These are phyloP conservation scores for Drosophila pseudotakahashii DNA, from an alignment of 2,888 invertebrate genomes.

Conservation along the genomic window DNA sequence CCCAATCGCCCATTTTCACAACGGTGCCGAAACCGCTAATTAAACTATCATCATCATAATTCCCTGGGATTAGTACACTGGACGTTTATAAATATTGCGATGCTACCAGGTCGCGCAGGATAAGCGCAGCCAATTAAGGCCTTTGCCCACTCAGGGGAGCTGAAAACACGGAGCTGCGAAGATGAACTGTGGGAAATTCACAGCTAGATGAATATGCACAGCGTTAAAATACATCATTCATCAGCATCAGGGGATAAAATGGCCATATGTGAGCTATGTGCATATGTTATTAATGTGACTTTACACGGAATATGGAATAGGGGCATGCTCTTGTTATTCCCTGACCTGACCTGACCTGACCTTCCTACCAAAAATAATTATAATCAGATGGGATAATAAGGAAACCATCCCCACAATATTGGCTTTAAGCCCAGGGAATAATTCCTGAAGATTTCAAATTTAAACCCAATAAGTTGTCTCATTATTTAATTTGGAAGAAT, in stretches of 20 bases:
- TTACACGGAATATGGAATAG: neutral
- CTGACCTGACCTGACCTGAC: neutral
- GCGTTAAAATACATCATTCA: constrained; percentile 3
- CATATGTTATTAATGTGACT: constrained; percentile 20
- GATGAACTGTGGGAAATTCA: constrained; percentile 7
- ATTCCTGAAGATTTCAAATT: too few species aligned
- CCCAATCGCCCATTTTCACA: too few species aligned
- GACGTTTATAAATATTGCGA: neutral
- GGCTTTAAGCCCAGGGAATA: too few species aligned
- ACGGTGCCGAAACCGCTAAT: constrained; percentile 24
- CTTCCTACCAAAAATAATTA: neutral
- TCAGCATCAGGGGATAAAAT: neutral
- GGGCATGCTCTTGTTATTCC: neutral
- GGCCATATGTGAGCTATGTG: constrained; percentile 1
- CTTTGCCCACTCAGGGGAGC: neutral
- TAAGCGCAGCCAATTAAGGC: constrained; percentile 20
- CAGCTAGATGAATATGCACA: constrained; percentile 9
- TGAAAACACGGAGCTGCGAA: neutral
- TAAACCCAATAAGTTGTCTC: neutral
- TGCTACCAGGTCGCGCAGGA: neutral
- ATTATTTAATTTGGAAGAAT: constrained; percentile 1
- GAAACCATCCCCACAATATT: too few species aligned
- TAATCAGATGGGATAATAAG: too few species aligned
- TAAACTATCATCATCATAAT: constrained; percentile 32
- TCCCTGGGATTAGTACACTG: constrained; percentile 20